A percentile compares a stretch with the other conserved stretches of the same genome.
Conservation (phyloP, 2,888 invertebrate species). For the Yponomeuta sedellus region DNA sequence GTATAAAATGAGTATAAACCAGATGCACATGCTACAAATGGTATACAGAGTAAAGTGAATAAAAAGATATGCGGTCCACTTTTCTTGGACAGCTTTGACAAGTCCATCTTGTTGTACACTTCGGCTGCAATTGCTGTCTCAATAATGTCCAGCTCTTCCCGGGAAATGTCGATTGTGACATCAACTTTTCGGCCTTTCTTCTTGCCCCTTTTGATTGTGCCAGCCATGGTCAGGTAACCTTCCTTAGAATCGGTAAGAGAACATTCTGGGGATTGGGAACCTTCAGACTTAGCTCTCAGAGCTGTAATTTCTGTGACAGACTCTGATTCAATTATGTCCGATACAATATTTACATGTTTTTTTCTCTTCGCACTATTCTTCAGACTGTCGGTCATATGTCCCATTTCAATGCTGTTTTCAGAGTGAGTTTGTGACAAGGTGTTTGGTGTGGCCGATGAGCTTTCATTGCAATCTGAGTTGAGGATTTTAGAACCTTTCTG, state of each 20-base stretch:
- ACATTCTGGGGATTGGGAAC: constrained; percentile 72
- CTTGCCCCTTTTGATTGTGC: constrained; percentile 83
- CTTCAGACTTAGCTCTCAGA: constrained; percentile 60
- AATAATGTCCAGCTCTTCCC: constrained; percentile 82
- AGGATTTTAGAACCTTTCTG: constrained; percentile 52
- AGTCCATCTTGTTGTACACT: constrained; percentile 74
- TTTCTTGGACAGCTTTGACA: constrained; percentile 71
- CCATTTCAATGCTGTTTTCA: constrained; percentile 70
- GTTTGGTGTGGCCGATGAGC: constrained; percentile 60
- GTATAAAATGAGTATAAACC: constrained; percentile 83
- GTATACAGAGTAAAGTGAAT: constrained; percentile 79
- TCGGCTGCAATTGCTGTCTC: constrained; percentile 79
- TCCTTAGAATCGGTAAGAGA: constrained; percentile 75
- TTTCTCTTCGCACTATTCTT: constrained; percentile 71
- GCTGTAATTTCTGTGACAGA: constrained; percentile 61
- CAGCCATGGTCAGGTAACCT: constrained; percentile 81
- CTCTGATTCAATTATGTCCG: constrained; percentile 63
- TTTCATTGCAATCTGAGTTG: constrained; percentile 56
- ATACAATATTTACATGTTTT: constrained; percentile 80
- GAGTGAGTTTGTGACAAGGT: constrained; percentile 69
- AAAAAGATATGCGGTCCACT: constrained; percentile 81
- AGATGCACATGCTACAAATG: constrained; percentile 80
- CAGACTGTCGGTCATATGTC: constrained; percentile 58
- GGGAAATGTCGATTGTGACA: constrained; percentile 82
- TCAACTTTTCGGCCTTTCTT: constrained; percentile 84